Conservation (phyloP, 2,888 invertebrate genomes). For the Cheilosia soror region DNA sequence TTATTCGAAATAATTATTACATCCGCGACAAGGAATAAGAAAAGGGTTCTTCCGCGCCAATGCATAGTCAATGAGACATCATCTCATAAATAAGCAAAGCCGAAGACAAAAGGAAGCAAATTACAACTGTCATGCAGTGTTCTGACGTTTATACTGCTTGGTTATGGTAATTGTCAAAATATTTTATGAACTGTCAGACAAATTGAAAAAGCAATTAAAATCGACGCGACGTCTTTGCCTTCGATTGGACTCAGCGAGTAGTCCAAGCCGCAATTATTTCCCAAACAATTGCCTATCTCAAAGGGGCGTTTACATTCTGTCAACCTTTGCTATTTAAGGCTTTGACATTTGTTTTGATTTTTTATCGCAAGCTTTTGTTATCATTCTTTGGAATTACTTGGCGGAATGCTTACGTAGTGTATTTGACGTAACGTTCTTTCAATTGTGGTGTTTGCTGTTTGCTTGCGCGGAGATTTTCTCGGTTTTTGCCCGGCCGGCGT, state of each 20-base stretch:
- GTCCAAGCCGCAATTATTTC: not conserved
- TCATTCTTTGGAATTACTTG: constrained; percentile 58
- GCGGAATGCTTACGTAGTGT: constrained; percentile 52
- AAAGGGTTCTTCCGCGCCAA: constrained; percentile 5
- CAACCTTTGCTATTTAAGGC: constrained; percentile 41
- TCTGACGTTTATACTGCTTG: constrained; percentile 21
- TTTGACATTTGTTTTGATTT: constrained; percentile 16
- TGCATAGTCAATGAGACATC: constrained; percentile 31
- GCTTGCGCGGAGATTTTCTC: not conserved
- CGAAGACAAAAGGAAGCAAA: constrained; percentile 52
- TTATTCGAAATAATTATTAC: constrained; percentile 25
- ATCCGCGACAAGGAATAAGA: constrained; percentile 16
- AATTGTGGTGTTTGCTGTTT: not conserved
- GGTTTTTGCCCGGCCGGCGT: constrained; percentile 1
- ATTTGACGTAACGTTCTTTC: constrained; percentile 40
- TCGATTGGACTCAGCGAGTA: constrained; percentile 17
- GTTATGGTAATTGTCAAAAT: constrained; percentile 53
- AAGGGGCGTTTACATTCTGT: constrained; percentile 41
- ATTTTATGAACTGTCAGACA: constrained; percentile 55
- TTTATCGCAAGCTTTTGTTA: constrained; percentile 63
- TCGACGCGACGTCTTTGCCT: constrained; percentile 8
- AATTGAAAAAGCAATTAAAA: constrained; percentile 52
- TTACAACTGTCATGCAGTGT: constrained; percentile 20
- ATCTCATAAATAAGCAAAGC: constrained; percentile 37
- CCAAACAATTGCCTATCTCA: constrained; percentile 16